Evolutionary conservation across 2,797 vertebrate genomes (phyloP).

Genomic region (Galagoides demidoff): DNA sequence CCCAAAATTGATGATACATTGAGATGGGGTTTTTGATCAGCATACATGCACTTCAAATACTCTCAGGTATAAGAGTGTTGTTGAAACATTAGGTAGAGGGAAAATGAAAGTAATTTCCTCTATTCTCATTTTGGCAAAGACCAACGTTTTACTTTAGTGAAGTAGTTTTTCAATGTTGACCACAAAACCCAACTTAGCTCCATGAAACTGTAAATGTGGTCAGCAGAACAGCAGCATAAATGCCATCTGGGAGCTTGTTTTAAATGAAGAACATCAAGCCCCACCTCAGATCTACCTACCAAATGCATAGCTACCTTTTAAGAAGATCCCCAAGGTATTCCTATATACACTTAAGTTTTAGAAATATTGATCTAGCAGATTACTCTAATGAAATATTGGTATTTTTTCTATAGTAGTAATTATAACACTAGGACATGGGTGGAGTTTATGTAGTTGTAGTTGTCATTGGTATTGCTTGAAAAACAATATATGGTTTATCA

Average conservation of each 20-base stretch:
- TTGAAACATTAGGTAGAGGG: neutral
- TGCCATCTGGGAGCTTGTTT: neutral
- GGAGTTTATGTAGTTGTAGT: neutral
- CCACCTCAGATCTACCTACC: neutral
- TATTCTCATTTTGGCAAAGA: neutral
- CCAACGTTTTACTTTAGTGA: neutral
- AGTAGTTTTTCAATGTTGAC: neutral
- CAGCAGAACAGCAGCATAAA: neutral
- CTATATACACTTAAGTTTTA: neutral
- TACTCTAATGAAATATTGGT: neutral
- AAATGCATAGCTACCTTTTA: neutral
- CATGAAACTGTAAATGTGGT: neutral
- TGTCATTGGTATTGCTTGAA: neutral
- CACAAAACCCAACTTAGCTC: neutral
- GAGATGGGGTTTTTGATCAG: neutral
- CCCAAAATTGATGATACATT: neutral
- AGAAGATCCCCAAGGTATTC: neutral
- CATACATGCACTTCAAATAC: neutral
- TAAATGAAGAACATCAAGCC: neutral
- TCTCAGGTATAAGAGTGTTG: neutral
- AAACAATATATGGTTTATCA: neutral
- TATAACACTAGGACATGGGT: neutral
- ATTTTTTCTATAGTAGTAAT: neutral
- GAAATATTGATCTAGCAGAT: neutral
- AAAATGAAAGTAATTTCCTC: neutral